Evolutionary conservation across 2,797 vertebrate genomes (phyloP), one percentile per base, ranked within the genome.

Genomic region (Chromobotia macracanthus): DNA sequence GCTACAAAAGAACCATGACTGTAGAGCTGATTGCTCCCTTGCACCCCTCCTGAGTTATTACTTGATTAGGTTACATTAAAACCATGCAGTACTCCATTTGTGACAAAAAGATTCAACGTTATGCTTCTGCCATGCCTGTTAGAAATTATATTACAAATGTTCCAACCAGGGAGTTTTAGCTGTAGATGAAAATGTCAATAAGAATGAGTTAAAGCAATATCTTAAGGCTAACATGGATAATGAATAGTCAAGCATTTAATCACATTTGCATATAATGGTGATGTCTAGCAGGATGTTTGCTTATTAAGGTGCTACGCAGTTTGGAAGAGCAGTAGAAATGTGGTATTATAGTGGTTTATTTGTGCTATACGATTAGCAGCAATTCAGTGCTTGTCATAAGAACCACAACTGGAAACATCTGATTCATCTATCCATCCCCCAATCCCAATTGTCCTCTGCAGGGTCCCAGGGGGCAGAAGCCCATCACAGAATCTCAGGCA

Each of bases 21-120:
- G 44, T 46, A 71, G 55, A 66, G 31, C 77, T 88, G 87, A 90
- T 89, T 83, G 77, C 80, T 90, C 80, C 74, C 68, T 11, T n/a
- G 65, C 63, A 68, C 81, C 71, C 72, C 73, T 84, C 78, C 77
- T 55, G 16, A 73, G 79, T 75, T 79, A 87, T 85, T 80, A 87
- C 87, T 79, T 80, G 80, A 90, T 90, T 88, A 82, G 69, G 61
- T 80, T 85, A 86, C 80, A 87, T 87, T 86, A 85, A 73, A 78
- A 84, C 56, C 56, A 67, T 84, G 79, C 82, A 84, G 87, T 87
- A 84, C 73, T 86, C 79, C 41, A 80, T 87, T 86, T 84, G 80
- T 63, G 71, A 63, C 41, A 66, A 75, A 60, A 53, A 60, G 16
- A 65, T 51, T n/a, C 35, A 56, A 48, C 60, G 12, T 72, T 28